These are phyloP conservation scores for Furnarius figulus DNA, from an alignment of 2,113 vertebrate species.

Conservation along the genomic window DNA sequence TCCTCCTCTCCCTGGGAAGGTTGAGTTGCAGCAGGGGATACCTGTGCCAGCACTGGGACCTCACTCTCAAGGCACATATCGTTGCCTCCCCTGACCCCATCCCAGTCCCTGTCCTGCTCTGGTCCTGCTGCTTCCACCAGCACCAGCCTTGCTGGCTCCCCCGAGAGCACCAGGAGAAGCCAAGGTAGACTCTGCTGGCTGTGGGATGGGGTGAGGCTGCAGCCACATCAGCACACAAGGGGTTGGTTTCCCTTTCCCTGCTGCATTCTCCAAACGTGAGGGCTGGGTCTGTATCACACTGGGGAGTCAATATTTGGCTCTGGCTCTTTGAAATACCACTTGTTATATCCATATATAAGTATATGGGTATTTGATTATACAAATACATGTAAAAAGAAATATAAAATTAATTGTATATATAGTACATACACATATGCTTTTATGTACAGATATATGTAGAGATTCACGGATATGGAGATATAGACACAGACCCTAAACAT, in stretches of 20 bases:
- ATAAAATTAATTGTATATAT: background rate
- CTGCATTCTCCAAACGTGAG: background rate
- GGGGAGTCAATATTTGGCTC: background rate
- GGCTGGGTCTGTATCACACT: background rate
- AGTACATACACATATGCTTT: background rate
- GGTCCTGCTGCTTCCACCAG: background rate
- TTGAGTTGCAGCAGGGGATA: background rate
- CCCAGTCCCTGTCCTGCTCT: background rate
- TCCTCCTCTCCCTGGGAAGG: slow-evolving; percentile 1
- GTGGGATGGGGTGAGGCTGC: background rate
- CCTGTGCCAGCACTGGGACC: background rate
- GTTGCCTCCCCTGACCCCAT: fast-evolving
- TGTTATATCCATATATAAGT: background rate
- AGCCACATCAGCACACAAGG: background rate
- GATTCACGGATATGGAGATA: background rate
- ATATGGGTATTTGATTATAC: background rate
- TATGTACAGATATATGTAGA: background rate
- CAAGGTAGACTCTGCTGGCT: background rate
- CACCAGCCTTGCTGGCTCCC: fast-evolving
- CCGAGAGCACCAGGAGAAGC: fast-evolving
- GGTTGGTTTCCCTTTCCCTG: background rate
- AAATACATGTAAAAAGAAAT: background rate
- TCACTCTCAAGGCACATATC: fast-evolving
- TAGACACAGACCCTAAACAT: background rate
- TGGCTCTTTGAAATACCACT: background rate